A percentile compares a stretch with the other conserved stretches of the same genome.
Evolutionary conservation across 64 coral and sea anemone genomes (phyloP).

Genomic region (Montipora sp.): DNA sequence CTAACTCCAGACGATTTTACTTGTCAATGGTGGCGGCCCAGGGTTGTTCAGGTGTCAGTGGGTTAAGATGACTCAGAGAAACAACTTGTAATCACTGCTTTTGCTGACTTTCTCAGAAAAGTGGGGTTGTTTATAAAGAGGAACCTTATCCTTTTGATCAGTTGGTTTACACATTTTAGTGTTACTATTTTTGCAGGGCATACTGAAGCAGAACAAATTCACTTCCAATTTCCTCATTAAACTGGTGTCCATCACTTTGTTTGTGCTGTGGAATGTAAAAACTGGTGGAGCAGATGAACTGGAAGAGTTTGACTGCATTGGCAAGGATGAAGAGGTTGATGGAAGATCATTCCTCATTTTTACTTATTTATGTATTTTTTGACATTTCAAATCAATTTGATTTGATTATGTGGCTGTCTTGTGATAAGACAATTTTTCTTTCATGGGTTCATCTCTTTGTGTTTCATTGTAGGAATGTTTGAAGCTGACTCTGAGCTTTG

Average conservation of each 20-base stretch:
- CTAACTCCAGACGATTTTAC: background rate
- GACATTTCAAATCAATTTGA: no score
- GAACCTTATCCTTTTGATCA: no score
- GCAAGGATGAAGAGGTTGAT: conserved; percentile 85
- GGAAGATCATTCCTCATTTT: background rate
- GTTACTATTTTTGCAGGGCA: conserved; percentile 22
- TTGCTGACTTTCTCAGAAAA: no score
- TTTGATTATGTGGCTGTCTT: no score
- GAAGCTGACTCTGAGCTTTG: conserved; percentile 77
- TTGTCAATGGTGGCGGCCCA: no score
- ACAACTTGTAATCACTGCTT: no score
- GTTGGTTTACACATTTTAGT: no score
- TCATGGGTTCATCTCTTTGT: background rate
- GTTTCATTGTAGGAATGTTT: conserved; percentile 75
- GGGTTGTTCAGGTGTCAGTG: no score
- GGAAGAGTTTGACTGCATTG: conserved; percentile 95
- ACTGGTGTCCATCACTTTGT: conserved; percentile 73
- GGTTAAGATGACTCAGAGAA: no score
- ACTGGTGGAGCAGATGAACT: conserved; percentile 85
- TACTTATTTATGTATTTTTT: background rate
- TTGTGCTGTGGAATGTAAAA: conserved; percentile 80
- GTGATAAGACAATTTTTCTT: background rate
- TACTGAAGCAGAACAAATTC: conserved; percentile 60
- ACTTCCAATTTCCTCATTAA: conserved; percentile 61
- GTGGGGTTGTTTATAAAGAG: no score